These are phyloP conservation scores for Hozukius guyotensis DNA, from an alignment of 2,797 vertebrate species.

Conservation along the genomic window DNA sequence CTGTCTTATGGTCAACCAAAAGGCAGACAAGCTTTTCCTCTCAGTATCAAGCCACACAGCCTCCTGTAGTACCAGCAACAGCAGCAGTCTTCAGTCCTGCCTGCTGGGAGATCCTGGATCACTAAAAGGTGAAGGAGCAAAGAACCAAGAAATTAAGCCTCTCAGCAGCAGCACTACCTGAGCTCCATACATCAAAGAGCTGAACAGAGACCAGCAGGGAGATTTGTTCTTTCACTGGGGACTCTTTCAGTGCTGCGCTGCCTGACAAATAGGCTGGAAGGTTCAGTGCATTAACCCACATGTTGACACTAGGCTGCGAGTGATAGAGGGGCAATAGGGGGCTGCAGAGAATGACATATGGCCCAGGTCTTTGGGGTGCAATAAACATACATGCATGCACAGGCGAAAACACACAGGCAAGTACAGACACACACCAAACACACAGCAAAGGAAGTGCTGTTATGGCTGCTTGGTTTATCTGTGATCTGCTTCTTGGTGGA, in stretches of 20 bases:
- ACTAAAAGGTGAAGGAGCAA: conserved; percentile 64
- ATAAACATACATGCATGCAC: conserved; percentile 21
- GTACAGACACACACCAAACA: not conserved
- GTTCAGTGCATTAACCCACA: conserved; percentile 63
- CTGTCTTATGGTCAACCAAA: not conserved
- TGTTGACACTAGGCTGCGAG: conserved; percentile 57
- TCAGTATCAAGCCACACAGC: conserved; percentile 29
- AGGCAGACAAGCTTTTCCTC: conserved; percentile 16
- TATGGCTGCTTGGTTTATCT: conserved; percentile 16
- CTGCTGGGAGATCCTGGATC: conserved; percentile 44
- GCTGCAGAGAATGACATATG: conserved; percentile 45
- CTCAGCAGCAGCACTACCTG: conserved; percentile 65
- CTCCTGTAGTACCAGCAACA: not conserved
- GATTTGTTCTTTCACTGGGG: conserved; percentile 38
- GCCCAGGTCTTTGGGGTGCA: conserved; percentile 23
- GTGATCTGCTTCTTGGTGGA: not conserved
- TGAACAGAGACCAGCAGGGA: conserved; percentile 43
- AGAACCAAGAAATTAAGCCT: conserved; percentile 69
- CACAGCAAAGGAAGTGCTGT: not conserved
- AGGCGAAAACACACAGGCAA: not conserved
- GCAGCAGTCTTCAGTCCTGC: not conserved
- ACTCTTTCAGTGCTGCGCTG: conserved; percentile 44
- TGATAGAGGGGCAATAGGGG: conserved; percentile 13
- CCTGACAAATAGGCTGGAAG: conserved; percentile 59
- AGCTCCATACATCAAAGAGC: conserved; percentile 60